Evolutionary conservation across 2,113 vertebrate genomes (phyloP), one percentile per base, ranked within the genome.

Genomic region (Hippocampus barbouri): DNA sequence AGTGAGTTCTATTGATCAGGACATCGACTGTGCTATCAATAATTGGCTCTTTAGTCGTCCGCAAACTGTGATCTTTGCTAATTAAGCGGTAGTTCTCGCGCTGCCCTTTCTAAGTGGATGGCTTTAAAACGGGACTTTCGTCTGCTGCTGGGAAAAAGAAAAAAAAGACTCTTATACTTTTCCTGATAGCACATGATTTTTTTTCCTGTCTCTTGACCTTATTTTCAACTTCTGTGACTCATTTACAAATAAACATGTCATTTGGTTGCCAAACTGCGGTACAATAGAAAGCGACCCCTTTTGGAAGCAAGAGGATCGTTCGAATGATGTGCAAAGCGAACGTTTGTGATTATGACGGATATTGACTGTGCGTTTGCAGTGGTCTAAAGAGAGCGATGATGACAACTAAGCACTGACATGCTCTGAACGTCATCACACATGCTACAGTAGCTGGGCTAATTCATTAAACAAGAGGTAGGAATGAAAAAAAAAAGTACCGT

Each of bases 1-100:
- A 68, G 63, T 70, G 76, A 70, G 70, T 72, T 79, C 57, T 87
- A 91, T 91, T 72, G 89, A 91, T 87, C 82, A 78, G 68, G 60
- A 30, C 2, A 64, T 83, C 73, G 82, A 79, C 85, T 83, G 75
- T 83, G 71, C 81, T 88, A 88, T 91, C 90, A 89, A 91, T 91
- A 90, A 89, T 90, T 82, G 80, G 80, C 88, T 89, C 86, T 88
- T 88, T 86, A 88, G 82, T 79, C 60, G 53, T 82, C 83, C 61
- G 59, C 69, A 21, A 45, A 80, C 77, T 71, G 83, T 83, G 80
- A 87, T 89, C 82, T 81, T 75, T 75, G 79, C 90, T 90, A 91
- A 91, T 90, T 86, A 91, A 81, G 81, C 80, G 77, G 83, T 74
- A 25, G 74, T 83, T 88, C 78, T 86, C 87, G 82, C 68, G 54